A percentile compares a stretch with the other conserved stretches of the same genome.
phyloP scores from a whole-genome alignment of 2,888 invertebrate species.

The Rhaphigaster nebulosa region DNA sequence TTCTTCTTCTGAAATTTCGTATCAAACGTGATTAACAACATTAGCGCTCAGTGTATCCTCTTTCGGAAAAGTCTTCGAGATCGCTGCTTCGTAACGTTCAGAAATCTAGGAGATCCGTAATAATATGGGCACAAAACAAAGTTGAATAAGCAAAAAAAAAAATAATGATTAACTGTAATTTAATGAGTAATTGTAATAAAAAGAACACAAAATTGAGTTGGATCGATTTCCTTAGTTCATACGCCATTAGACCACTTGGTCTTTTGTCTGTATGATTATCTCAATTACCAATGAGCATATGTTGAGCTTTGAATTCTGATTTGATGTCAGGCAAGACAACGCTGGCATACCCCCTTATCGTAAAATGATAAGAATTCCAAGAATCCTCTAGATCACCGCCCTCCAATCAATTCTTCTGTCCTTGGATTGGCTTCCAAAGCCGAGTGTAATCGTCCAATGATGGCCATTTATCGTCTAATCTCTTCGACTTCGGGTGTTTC shows the following conservation, averaged over 20 bases:
- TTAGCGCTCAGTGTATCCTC: too few species aligned
- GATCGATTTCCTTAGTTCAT: too few species aligned
- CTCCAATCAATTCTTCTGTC: background rate
- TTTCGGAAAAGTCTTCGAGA: too few species aligned
- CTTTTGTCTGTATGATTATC: background rate
- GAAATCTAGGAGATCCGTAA: too few species aligned
- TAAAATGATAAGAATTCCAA: background rate
- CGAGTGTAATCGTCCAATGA: background rate
- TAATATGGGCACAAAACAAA: too few species aligned
- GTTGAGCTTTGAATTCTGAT: background rate
- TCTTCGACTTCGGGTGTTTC: background rate
- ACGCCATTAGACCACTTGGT: background rate
- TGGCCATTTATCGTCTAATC: background rate
- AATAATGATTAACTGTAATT: too few species aligned
- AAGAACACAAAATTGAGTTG: too few species aligned
- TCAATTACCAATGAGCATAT: background rate
- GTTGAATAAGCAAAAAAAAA: too few species aligned
- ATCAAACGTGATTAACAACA: too few species aligned
- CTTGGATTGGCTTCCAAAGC: background rate
- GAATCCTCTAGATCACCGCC: background rate
- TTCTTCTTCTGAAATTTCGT: too few species aligned
- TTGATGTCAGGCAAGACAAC: background rate
- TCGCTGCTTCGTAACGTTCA: too few species aligned
- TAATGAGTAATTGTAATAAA: too few species aligned
- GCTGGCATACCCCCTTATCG: background rate